Evolutionary conservation across 2,113 vertebrate species (phyloP).

Genomic region (Coracopsis vasa): DNA sequence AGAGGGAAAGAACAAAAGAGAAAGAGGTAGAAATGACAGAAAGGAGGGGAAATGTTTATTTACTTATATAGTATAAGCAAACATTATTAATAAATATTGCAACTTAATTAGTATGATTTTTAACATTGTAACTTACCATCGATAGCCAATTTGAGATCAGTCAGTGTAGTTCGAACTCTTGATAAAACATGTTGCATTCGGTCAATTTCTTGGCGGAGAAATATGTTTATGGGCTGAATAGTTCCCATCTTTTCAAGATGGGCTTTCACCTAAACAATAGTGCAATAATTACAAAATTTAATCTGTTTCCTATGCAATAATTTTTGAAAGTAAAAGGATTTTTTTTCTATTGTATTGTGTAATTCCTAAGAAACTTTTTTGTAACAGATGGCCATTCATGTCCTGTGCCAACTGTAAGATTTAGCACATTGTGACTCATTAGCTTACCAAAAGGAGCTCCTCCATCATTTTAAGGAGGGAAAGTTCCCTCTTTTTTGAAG

Average conservation of each 20-base stretch:
- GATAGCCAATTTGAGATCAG: constrained; percentile 81
- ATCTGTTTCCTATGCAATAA: background rate
- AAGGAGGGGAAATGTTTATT: background rate
- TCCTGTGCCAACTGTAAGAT: background rate
- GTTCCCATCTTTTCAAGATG: constrained; percentile 82
- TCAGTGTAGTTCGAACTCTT: constrained; percentile 77
- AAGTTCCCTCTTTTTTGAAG: constrained; percentile 24
- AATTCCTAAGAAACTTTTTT: background rate
- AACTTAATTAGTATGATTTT: background rate
- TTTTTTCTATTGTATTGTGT: background rate
- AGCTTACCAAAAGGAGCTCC: constrained; percentile 13
- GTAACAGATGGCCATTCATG: background rate
- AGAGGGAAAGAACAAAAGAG: background rate
- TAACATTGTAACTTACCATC: constrained; percentile 69
- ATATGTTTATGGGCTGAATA: constrained; percentile 83
- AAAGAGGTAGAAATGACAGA: background rate
- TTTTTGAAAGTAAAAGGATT: constrained; percentile 7
- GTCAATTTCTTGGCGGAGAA: constrained; percentile 83
- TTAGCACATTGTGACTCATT: constrained; percentile 21
- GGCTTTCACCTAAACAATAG: constrained; percentile 73
- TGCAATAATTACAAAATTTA: background rate
- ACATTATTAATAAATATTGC: background rate
- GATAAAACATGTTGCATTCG: constrained; percentile 81
- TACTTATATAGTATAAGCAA: background rate
- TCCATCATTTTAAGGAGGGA: background rate